These are phyloP conservation scores for Python bivittatus DNA, from an alignment of 2,113 vertebrate genomes.

Conservation along the genomic window DNA sequence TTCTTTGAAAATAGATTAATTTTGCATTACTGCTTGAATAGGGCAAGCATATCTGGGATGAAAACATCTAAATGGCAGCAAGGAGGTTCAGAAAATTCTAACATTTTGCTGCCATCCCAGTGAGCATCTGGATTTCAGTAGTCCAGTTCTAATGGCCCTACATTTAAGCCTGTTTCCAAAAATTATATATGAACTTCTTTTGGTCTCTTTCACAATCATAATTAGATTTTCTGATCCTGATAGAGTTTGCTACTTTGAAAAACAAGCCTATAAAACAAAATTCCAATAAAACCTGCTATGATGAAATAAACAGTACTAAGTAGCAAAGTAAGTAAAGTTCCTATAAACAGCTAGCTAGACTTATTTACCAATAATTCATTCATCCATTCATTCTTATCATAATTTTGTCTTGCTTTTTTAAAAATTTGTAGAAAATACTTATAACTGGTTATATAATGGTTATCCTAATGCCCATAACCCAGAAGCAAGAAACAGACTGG, in stretches of 20 bases:
- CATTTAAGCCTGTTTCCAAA: neutral
- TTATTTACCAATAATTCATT: neutral
- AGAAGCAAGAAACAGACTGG: conserved; percentile 56
- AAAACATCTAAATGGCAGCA: no score
- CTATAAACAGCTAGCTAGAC: neutral
- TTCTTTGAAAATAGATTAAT: no score
- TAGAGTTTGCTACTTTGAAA: neutral
- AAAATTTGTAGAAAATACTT: conserved; percentile 68
- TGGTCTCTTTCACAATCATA: neutral
- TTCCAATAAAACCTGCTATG: neutral
- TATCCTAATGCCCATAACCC: conserved; percentile 77
- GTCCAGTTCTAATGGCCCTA: no score
- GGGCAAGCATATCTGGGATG: no score
- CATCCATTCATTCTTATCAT: neutral
- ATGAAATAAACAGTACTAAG: neutral
- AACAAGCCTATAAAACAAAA: fast-evolving
- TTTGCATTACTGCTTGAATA: no score
- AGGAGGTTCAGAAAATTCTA: no score
- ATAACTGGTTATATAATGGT: conserved; percentile 74
- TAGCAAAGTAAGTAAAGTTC: neutral
- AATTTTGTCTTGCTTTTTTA: conserved; percentile 40
- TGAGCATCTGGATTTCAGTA: no score
- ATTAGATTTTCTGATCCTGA: fast-evolving
- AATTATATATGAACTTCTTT: neutral
- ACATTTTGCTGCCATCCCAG: no score